Conservation (phyloP, 2,113 vertebrate genomes). For the Sitta europaea region DNA sequence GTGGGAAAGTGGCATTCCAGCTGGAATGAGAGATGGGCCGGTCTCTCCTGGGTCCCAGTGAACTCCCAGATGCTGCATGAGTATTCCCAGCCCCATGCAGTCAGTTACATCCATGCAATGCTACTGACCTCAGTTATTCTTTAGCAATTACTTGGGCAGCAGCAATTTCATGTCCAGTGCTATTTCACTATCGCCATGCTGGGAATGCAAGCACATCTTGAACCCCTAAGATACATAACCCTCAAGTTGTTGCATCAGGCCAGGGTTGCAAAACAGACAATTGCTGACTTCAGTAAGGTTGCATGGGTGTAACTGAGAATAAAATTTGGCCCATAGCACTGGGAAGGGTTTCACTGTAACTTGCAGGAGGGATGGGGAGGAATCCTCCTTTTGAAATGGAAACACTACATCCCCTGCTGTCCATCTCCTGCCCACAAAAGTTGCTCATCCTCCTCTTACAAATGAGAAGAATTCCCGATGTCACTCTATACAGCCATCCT, state of each 20-base stretch:
- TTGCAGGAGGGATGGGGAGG: not conserved
- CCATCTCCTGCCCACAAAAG: not conserved
- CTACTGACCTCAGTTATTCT: conserved; percentile 22
- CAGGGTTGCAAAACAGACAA: conserved; percentile 42
- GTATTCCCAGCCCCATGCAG: not conserved
- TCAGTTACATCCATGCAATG: not conserved
- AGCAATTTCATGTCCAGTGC: not conserved
- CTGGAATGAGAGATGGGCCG: not conserved
- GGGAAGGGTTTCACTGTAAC: conserved; percentile 4
- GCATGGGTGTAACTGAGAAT: conserved; percentile 54
- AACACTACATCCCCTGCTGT: not conserved
- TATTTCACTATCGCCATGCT: not conserved
- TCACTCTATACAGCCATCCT: not conserved
- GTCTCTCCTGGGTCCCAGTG: not conserved
- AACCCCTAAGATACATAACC: not conserved
- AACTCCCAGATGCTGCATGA: not conserved
- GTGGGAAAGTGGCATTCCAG: conserved; percentile 47
- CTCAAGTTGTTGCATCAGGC: conserved; percentile 42
- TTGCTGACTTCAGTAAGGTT: conserved; percentile 50
- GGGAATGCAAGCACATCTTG: not conserved
- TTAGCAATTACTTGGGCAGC: not conserved
- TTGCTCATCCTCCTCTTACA: not conserved
- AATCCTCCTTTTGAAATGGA: not conserved
- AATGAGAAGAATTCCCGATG: not conserved
- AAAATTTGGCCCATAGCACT: not conserved